Evolutionary conservation across 2,113 vertebrate genomes (phyloP).

Genomic region (Myiagra hebetior): DNA sequence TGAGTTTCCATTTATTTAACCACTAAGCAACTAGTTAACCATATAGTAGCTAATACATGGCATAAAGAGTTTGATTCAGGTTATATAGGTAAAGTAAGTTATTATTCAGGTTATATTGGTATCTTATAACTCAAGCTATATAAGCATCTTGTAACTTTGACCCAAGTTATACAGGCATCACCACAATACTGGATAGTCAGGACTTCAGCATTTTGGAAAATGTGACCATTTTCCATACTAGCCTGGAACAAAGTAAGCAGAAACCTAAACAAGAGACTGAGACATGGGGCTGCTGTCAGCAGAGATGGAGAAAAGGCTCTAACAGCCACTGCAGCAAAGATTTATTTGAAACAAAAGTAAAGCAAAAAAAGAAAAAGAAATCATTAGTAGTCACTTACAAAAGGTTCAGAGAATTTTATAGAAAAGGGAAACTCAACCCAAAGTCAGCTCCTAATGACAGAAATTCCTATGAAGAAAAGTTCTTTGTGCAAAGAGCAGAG

Average conservation of each 20-base stretch:
- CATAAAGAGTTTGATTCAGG: background rate
- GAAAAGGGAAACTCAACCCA: background rate
- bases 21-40: background rate
- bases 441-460: background rate
- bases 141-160: background rate
- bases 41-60: background rate
- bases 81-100: background rate
- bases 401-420: background rate
- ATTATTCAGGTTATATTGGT: background rate
- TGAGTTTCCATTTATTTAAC: background rate
- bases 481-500: background rate
- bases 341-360: constrained; percentile 4
- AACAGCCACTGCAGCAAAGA: background rate
- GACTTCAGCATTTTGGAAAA: background rate
- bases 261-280: background rate
- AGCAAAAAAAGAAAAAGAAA: background rate
- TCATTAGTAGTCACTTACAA: background rate
- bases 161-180: background rate
- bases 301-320: background rate
- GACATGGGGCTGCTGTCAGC: background rate
- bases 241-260: background rate
- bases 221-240: background rate
- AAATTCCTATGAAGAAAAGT: background rate
- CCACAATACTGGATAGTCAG: background rate
- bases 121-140: background rate